Conservation (phyloP, 2,113 vertebrate genomes). For the Platysternon megacephalum region DNA sequence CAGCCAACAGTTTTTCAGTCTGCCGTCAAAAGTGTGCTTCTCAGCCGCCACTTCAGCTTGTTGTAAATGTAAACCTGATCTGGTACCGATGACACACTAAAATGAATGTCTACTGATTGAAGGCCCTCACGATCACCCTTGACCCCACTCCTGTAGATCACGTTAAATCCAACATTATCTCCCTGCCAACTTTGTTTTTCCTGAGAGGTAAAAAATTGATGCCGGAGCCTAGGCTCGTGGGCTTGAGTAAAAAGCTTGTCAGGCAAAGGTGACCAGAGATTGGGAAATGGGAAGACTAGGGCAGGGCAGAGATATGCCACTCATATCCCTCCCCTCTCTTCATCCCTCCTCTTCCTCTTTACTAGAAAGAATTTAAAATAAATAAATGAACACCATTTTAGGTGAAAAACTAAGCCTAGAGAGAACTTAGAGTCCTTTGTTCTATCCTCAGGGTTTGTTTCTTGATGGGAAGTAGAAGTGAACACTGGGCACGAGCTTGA, state of each 20-base stretch:
- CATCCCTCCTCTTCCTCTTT: slow-evolving; percentile 15
- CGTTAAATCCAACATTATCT: slow-evolving; percentile 64
- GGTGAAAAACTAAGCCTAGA: neutral
- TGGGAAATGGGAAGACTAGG: neutral
- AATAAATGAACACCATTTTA: neutral
- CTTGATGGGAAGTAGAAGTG: neutral
- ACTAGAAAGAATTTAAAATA: neutral
- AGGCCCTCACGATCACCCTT: slow-evolving; percentile 49
- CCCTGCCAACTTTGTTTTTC: slow-evolving; percentile 66
- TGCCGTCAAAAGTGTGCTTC: slow-evolving; percentile 35
- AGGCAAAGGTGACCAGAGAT: neutral
- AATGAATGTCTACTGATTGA: slow-evolving; percentile 53
- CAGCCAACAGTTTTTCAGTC: neutral
- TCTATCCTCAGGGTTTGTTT: neutral
- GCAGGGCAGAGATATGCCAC: neutral
- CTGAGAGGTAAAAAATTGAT: slow-evolving; percentile 40
- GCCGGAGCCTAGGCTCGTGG: neutral
- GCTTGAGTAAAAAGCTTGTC: slow-evolving; percentile 31
- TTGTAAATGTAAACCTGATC: slow-evolving; percentile 59
- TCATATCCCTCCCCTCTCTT: neutral
- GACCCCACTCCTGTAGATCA: slow-evolving; percentile 64
- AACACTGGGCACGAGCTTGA: neutral
- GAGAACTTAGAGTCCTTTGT: neutral
- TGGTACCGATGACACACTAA: slow-evolving; percentile 56
- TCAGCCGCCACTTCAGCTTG: slow-evolving; percentile 69